Percentiles rank a stretch among this genome's conserved stretches.
Conservation (phyloP, 2,113 vertebrate species). For the Coryphaenoides rupestris region DNA sequence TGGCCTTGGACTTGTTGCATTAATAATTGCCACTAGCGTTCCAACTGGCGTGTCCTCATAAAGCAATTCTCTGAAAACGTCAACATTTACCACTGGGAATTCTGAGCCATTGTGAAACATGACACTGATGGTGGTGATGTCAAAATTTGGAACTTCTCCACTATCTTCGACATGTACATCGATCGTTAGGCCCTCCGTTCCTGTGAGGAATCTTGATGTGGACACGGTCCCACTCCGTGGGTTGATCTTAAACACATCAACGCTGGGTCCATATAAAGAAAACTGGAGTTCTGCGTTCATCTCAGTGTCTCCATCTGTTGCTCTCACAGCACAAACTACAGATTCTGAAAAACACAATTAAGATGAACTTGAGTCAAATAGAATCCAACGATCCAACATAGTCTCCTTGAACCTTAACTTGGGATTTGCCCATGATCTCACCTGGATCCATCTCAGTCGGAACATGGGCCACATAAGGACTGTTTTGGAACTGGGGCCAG, state of each 20-base stretch:
- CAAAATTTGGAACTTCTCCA: constrained; percentile 60
- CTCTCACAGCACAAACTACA: constrained; percentile 65
- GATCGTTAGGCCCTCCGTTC: constrained; percentile 54
- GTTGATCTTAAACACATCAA: constrained; percentile 61
- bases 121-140: constrained; percentile 66
- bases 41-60: constrained; percentile 58
- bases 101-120: constrained; percentile 60
- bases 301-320: constrained; percentile 64
- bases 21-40: constrained; percentile 53
- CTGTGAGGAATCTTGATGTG: constrained; percentile 27
- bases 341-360: constrained; percentile 52
- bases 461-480: constrained; percentile 72
- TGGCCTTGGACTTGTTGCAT: constrained; percentile 49
- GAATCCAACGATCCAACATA: background rate
- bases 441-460: constrained; percentile 55
- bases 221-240: constrained; percentile 59
- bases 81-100: constrained; percentile 60
- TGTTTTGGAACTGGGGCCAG: constrained; percentile 67
- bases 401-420: background rate
- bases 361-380: background rate
- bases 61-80: constrained; percentile 40
- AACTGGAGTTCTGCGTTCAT: constrained; percentile 68
- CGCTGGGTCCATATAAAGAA: constrained; percentile 59
- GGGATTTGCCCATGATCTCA: constrained; percentile 32
- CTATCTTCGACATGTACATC: constrained; percentile 62